Base-by-base conservation (phyloP, 2,888 invertebrate species). In the Lasioglossum pauxillum region DNA sequence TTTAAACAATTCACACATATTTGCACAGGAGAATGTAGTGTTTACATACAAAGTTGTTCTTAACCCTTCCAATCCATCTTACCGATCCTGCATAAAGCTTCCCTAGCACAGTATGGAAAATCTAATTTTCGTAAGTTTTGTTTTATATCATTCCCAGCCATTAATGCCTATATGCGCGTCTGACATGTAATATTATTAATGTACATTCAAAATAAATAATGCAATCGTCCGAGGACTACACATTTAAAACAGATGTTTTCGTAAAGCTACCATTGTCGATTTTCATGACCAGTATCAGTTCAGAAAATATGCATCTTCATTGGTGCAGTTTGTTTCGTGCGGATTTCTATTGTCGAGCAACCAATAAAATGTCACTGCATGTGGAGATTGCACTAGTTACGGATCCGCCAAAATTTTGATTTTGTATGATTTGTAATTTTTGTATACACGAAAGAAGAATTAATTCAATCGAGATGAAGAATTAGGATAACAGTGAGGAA, bases 81-180 rank as follows among this genome's bases (percentile, higher is more conserved):
- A 98, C 98, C 98, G 93, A 98, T 97, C 95, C 97, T 96, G 78
- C 96, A 95, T 16, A 98, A 95, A 41, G 98, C 98, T 95, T 98
- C 98, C 90, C 96, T 96, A 0, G 98, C 97, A 93, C 97, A 97
- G 85, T 96, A 94, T 2, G 98, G 98, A 95, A 97, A 98, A 85
- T 98, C 98, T 88, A 97, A 95, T 95, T 98, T 98, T 84, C 98
- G 95, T 75, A 98, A 93, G 74, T 96, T 95, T 94, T 97, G 97
- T 94, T 97, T 98, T 86, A 97, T 95, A 91, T 97, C 97, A 38
- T 96, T 95, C 90, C 96, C 92, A 85, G 96, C 96, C 96, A 96
- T 96, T 78, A 78, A 84, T 80, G 72, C 60, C 75, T 78, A 46
- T 71, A n/a, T 67, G 14, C 7, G 1, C 27, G 10, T 44, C 14